Evolutionary conservation across 1,140 invertebrate species (phyloP).

Genomic region (Aphaenogaster rudis): DNA sequence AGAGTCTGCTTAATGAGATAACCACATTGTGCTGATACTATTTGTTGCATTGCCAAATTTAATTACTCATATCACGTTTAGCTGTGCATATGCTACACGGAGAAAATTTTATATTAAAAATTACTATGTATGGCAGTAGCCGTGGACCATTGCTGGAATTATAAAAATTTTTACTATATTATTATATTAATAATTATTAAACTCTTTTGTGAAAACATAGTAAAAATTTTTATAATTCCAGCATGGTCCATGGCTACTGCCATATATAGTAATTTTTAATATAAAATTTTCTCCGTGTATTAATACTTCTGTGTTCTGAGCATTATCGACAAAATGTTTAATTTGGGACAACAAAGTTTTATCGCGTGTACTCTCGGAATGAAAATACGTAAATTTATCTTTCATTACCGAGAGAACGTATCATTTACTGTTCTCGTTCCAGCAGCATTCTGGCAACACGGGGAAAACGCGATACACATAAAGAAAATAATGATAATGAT

Average conservation of each 20-base stretch:
- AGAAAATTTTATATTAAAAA: too few species aligned
- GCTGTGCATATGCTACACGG: too few species aligned
- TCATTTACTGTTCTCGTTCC: conserved; percentile 22
- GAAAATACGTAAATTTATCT: conserved; percentile 4
- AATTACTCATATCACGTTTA: too few species aligned
- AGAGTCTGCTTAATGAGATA: neutral
- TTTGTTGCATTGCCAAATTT: neutral
- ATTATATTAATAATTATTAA: too few species aligned
- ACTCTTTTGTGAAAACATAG: too few species aligned
- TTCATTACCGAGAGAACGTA: neutral
- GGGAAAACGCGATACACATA: neutral
- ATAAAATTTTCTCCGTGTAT: neutral
- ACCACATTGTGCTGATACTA: neutral
- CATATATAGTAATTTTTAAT: too few species aligned
- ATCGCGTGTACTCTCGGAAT: neutral
- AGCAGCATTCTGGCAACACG: neutral
- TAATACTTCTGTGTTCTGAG: neutral
- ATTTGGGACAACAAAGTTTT: neutral
- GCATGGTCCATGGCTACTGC: too few species aligned
- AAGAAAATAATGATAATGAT: conserved; percentile 14
- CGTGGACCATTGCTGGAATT: too few species aligned
- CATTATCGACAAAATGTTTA: neutral
- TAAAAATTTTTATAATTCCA: too few species aligned
- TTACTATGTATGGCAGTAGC: too few species aligned
- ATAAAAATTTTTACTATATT: too few species aligned